A percentile compares a stretch with the other conserved stretches of the same genome.
Evolutionary conservation across 2,113 vertebrate genomes (phyloP).

Genomic region (Dasyurus viverrinus): DNA sequence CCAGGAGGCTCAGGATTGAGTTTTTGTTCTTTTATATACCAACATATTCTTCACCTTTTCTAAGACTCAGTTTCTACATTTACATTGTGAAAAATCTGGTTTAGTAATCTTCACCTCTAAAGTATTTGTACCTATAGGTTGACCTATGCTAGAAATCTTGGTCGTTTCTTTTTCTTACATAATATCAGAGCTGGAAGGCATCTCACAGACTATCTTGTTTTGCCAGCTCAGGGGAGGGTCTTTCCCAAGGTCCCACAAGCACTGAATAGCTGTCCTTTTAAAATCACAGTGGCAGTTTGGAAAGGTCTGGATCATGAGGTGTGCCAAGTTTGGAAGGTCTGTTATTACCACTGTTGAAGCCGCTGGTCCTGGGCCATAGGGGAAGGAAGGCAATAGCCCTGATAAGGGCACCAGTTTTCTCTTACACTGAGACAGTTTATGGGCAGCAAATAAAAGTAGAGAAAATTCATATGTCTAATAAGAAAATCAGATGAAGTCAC

Average conservation of each 20-base stretch:
- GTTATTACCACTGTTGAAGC: background rate
- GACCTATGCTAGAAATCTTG: background rate
- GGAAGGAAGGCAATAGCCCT: background rate
- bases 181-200: background rate
- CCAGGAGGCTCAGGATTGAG: background rate
- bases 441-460: background rate
- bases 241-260: background rate
- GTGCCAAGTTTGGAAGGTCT: background rate
- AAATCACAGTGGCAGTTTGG: background rate
- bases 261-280: background rate
- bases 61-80: background rate
- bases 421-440: background rate
- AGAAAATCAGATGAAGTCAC: background rate
- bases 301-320: background rate
- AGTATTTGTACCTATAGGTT: background rate
- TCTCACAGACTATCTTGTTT: background rate
- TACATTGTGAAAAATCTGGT: background rate
- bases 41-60: background rate
- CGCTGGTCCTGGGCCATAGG: background rate
- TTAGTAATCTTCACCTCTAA: background rate
- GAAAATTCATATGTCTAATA: background rate
- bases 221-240: background rate
- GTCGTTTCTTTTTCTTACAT: background rate
- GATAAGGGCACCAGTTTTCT: background rate
- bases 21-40: background rate